A percentile compares a stretch with the other conserved stretches of the same genome.
phyloP scores from a whole-genome alignment of 2,113 vertebrate species.

The Stegastes partitus region DNA sequence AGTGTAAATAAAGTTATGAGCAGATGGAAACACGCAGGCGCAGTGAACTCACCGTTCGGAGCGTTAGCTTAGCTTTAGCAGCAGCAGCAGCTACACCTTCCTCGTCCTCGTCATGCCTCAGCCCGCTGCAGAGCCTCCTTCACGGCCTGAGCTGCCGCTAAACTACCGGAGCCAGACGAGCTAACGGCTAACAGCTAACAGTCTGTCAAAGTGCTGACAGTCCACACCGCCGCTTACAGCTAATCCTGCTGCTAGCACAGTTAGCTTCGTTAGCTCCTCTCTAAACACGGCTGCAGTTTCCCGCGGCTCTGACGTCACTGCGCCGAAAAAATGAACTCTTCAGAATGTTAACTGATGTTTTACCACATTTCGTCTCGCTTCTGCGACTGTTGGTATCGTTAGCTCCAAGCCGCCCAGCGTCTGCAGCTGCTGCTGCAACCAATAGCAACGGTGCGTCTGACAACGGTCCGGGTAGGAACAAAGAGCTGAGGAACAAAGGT shows the following conservation, averaged over 20 bases:
- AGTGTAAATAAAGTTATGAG: no score
- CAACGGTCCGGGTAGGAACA: constrained; percentile 39
- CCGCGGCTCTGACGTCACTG: neutral
- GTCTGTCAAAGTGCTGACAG: neutral
- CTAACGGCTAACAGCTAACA: neutral
- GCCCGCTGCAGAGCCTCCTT: neutral
- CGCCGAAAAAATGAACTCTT: neutral
- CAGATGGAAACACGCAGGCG: no score
- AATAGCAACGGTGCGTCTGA: constrained; percentile 57
- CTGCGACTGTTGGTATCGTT: constrained; percentile 5
- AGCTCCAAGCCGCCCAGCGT: neutral
- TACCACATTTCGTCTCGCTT: neutral
- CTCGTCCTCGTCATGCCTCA: neutral
- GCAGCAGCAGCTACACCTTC: no score
- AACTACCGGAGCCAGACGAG: neutral
- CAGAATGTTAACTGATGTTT: neutral
- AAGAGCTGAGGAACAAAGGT: neutral
- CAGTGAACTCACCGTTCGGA: no score
- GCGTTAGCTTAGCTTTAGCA: no score
- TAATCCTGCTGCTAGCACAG: neutral
- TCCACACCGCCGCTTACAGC: no score
- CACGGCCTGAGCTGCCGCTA: neutral
- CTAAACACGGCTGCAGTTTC: neutral
- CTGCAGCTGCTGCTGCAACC: constrained; percentile 23
- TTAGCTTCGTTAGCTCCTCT: neutral